Percentiles rank a stretch among this genome's conserved stretches.
These are phyloP conservation scores for Eurois occulta DNA, from an alignment of 2,888 invertebrate species.

Conservation along the genomic window DNA sequence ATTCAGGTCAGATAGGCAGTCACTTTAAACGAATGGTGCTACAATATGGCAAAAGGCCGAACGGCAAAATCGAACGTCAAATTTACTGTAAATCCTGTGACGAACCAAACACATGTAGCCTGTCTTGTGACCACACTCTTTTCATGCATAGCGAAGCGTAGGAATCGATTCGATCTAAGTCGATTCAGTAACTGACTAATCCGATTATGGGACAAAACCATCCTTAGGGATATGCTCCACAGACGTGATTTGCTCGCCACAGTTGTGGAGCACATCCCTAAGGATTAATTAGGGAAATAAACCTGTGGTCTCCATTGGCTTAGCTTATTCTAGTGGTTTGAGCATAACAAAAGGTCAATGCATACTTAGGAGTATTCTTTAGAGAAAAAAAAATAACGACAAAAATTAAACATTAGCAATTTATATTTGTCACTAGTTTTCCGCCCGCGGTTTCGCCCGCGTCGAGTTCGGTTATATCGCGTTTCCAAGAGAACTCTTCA, in stretches of 20 bases:
- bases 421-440: too few species aligned
- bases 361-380: too few species aligned
- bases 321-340: constrained; percentile 1
- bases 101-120: neutral
- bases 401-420: too few species aligned
- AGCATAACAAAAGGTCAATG: too few species aligned
- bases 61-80: neutral
- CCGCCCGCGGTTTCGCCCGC: too few species aligned
- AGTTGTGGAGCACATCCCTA: constrained; percentile 14
- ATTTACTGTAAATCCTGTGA: neutral
- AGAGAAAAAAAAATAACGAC: too few species aligned
- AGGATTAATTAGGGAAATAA: constrained; percentile 35
- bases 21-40: neutral
- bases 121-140: too few species aligned
- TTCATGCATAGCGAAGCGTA: neutral
- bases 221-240: neutral
- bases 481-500: too few species aligned
- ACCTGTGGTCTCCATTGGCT: constrained; percentile 19
- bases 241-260: too few species aligned
- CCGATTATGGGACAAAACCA: neutral
- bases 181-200: constrained; percentile 2
- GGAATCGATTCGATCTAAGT: constrained; percentile 21
- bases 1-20: neutral
- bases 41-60: neutral
- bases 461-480: too few species aligned